A percentile compares a stretch with the other conserved stretches of the same genome.
Conservation (phyloP, 2,797 vertebrate genomes). For the Decapterus maruadsi region DNA sequence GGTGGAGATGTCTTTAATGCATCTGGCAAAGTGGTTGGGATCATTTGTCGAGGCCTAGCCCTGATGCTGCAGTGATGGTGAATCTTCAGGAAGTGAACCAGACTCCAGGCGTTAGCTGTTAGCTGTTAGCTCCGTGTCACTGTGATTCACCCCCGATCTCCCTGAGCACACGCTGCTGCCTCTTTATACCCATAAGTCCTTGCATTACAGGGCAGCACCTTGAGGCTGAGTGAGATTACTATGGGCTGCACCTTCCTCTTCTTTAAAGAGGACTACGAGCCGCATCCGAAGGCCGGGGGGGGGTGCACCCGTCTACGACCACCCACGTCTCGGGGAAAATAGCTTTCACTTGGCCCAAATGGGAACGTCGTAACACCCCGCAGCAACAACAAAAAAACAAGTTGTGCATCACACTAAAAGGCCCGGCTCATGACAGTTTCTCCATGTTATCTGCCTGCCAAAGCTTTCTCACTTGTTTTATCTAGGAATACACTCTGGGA, state of each 20-base stretch:
- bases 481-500: conserved; percentile 25
- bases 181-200: conserved; percentile 34
- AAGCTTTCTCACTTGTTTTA: conserved; percentile 27
- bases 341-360: conserved; percentile 17
- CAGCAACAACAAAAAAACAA: conserved; percentile 21
- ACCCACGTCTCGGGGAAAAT: conserved; percentile 24
- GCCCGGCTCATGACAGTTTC: neutral
- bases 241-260: neutral
- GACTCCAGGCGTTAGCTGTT: too few species aligned
- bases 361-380: neutral
- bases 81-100: too few species aligned
- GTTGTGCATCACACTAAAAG: conserved; percentile 20
- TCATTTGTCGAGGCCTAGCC: too few species aligned
- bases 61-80: too few species aligned
- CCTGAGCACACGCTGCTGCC: conserved; percentile 4
- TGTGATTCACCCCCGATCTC: neutral
- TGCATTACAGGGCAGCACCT: conserved; percentile 8
- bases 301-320: conserved; percentile 26
- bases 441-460: neutral
- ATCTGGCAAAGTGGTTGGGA: too few species aligned
- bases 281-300: conserved; percentile 4
- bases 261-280: neutral
- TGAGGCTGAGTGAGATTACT: conserved; percentile 10
- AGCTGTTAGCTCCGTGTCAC: neutral
- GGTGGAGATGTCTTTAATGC: too few species aligned